These are phyloP conservation scores for Alloscopus bannaensis DNA, from an alignment of 2,888 invertebrate species.

Conservation along the genomic window DNA sequence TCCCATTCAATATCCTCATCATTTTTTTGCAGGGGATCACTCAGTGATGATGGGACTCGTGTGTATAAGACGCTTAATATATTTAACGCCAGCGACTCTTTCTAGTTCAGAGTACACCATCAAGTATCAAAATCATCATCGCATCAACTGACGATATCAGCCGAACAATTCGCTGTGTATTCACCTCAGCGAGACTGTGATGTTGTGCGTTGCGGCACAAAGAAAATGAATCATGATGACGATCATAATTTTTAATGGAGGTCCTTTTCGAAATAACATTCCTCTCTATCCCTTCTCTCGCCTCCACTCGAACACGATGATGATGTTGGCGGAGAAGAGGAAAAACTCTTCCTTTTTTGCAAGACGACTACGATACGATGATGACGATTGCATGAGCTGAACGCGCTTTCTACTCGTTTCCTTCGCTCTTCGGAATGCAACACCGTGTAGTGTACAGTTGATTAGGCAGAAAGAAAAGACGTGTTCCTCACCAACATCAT, in stretches of 20 bases:
- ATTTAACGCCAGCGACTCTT: not conserved
- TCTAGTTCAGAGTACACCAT: slow-evolving; percentile 21
- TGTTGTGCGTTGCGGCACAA: slow-evolving; percentile 7
- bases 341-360: slow-evolving; percentile 46
- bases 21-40: not conserved
- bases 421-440: not conserved
- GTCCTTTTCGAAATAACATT: slow-evolving; percentile 23
- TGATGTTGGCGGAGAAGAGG: slow-evolving; percentile 34
- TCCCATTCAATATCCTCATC: slow-evolving; percentile 11
- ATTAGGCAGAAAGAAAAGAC: not conserved
- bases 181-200: not conserved
- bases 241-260: slow-evolving; percentile 34
- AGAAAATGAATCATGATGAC: slow-evolving; percentile 44
- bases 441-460: not conserved
- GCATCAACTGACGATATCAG: no score
- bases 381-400: no score
- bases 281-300: slow-evolving; percentile 5
- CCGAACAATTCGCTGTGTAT: no score
- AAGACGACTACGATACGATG: no score
- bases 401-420: slow-evolving; percentile 43
- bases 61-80: not conserved
- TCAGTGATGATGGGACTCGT: not conserved
- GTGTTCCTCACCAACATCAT: no score
- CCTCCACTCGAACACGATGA: slow-evolving; percentile 31
- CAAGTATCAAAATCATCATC: not conserved